A percentile compares a stretch with the other conserved stretches of the same genome.
These are phyloP conservation scores for Pterostichus niger DNA, from an alignment of 2,888 invertebrate genomes.

Conservation along the genomic window DNA sequence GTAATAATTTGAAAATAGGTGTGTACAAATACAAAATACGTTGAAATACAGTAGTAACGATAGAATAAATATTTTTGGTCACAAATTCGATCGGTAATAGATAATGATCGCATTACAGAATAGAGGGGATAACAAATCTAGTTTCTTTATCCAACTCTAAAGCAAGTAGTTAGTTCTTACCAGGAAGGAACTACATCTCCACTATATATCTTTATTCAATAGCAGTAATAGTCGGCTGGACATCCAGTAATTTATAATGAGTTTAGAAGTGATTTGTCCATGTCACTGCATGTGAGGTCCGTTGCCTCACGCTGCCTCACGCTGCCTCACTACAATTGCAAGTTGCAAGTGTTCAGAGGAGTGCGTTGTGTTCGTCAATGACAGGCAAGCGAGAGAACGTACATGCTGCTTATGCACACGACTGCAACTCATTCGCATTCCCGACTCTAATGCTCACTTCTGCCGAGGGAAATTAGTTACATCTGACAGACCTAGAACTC, in stretches of 20 bases:
- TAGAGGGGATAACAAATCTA: no score
- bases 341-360: slow-evolving; percentile 35
- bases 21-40: no score
- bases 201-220: slow-evolving; percentile 43
- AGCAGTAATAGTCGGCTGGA: slow-evolving; percentile 13
- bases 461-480: not conserved
- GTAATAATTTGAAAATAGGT: no score
- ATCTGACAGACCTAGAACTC: no score
- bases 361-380: slow-evolving; percentile 13
- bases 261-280: slow-evolving; percentile 61
- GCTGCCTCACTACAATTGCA: slow-evolving; percentile 33
- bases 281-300: slow-evolving; percentile 56
- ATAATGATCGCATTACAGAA: no score
- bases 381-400: not conserved
- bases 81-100: no score
- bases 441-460: slow-evolving; percentile 3
- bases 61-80: no score
- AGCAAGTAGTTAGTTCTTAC: not conserved
- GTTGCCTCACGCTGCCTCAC: not conserved
- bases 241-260: slow-evolving; percentile 54
- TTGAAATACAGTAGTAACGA: no score
- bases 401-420: slow-evolving; percentile 3
- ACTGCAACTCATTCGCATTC: not conserved
- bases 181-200: slow-evolving; percentile 10
- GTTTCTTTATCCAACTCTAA: not conserved